Evolutionary conservation across 2,797 vertebrate genomes (phyloP), one percentile per base, ranked within the genome.

Genomic region (Gorsachius magnificus): DNA sequence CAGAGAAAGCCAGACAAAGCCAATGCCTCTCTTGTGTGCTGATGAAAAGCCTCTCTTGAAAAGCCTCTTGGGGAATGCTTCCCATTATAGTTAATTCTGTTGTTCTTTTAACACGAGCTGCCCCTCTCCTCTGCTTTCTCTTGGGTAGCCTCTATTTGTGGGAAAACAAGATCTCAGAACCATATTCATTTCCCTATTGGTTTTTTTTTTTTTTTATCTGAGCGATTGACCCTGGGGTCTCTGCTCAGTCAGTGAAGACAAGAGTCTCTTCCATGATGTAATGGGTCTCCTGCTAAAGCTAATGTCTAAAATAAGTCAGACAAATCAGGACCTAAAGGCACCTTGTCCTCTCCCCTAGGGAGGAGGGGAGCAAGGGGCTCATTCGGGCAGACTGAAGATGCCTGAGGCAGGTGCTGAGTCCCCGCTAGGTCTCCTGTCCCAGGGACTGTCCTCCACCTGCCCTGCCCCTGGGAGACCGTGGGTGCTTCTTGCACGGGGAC

Each of bases 31-130:
- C 80, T 51, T 54, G 21, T 60, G 74, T 33, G 45, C 74, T 96
- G 93, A 89, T 96, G 87, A 96, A 95, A 96, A 97, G 64, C 16
- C 1, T 84, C 66, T 93, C 93, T 80, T 78, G 83, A 94, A 87
- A 79, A 93, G 61, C 38, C 90, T 89, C 87, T 85, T 81, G 90
- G 82, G 93, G 96, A 91, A 87, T 28, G 51, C 57, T 92, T 94
- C 89, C 93, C 57, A 75, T 87, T 89, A 65, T 8, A 95, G 89
- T 51, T 89, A 91, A 92, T 93, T 91, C 75, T 72, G 72, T 92
- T 91, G 58, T 75, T 93, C 72, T 86, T 86, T 87, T 89, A 93
- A 72, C 56, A 31, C 46, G 48, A 29, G 36, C 53, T 78, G 36
- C 46, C 69, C 65, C 72, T 87, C 79, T 93, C 50, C 51, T 87